phyloP scores from a whole-genome alignment of 2,888 invertebrate species.

The Volucella zonaria region DNA sequence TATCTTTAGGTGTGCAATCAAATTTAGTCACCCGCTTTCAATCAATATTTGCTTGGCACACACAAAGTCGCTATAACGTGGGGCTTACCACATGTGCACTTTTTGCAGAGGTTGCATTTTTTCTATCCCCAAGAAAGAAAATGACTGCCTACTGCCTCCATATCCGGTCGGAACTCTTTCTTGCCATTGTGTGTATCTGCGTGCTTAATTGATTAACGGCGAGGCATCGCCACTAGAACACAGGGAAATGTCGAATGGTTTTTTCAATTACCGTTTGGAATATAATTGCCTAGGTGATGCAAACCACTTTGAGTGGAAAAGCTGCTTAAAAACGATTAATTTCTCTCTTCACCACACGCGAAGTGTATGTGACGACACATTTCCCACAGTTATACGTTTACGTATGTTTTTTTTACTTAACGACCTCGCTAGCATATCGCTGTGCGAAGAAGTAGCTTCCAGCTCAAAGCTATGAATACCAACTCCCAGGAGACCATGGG shows the following conservation, averaged over 20 bases:
- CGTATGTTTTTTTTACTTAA: background rate
- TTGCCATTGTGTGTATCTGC: conserved; percentile 3
- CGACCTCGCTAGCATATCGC: background rate
- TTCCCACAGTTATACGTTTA: conserved; percentile 22
- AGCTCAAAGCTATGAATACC: background rate
- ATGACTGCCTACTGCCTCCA: background rate
- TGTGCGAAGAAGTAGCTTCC: background rate
- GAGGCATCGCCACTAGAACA: background rate
- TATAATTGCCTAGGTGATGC: conserved; percentile 4
- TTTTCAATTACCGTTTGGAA: conserved; percentile 48
- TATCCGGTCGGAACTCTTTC: background rate
- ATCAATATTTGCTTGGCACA: conserved; percentile 52
- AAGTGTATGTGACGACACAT: conserved; percentile 37
- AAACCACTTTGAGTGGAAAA: conserved; percentile 5
- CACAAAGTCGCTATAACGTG: conserved; percentile 42
- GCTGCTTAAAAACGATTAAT: conserved; percentile 57
- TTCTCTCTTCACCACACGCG: conserved; percentile 26
- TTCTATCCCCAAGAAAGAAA: conserved; percentile 5
- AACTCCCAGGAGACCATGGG: conserved; percentile 18
- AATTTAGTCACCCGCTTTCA: conserved; percentile 38
- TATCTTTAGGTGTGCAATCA: conserved; percentile 30
- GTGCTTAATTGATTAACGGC: conserved; percentile 52
- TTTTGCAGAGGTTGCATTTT: conserved; percentile 15
- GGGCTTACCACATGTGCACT: conserved; percentile 25
- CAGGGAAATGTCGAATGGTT: conserved; percentile 17